Base-by-base conservation (phyloP, 2,113 vertebrate species). In the Hylia prasina region DNA sequence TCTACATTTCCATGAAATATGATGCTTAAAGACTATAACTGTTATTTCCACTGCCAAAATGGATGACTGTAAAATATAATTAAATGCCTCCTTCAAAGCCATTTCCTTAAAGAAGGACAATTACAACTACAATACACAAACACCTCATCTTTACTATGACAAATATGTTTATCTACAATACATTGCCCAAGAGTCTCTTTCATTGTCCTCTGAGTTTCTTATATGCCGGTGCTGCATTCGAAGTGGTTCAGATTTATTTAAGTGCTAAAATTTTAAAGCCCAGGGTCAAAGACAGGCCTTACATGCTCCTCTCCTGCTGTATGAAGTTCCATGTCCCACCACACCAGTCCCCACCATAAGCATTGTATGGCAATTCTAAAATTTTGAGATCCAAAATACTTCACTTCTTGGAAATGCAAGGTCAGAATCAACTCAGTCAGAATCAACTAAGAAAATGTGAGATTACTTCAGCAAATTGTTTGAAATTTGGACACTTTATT, bases 331-430 rank as follows among this genome's bases (percentile, higher is more conserved):
- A 5, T 53, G 48, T 3, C 2, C 7, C 5, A 6, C 4, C 18
- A 66, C 5, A 8, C 5, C 6, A 70, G 25, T 8, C 10, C 6
- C 7, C 0, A 0, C 8, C n/a, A 44, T 1, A 2, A 60, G 16
- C 27, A 72, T 22, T 2, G 0, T 17, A n/a, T 11, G 17, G 13
- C 3, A n/a, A 45, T 70, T 80, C 24, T 48, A 90, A 72, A 3
- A 82, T 75, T 90, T 65, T 69, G 37, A 73, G 22, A 76, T 56
- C 11, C 8, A 90, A 82, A 82, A 40, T 35, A 51, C 6, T 66
- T 73, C 5, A 21, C 9, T 76, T 61, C 44, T 64, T 82, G 15
- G 30, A 86, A 82, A 22, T 30, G 22, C 21, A 71, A 72, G 10
- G 5, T 73, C 51, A 54, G 53, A 54, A 54, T 54, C 30, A 54